Evolutionary conservation across 92 coral and sea anemone species (phyloP).

Genomic region (Bergia sp.): DNA sequence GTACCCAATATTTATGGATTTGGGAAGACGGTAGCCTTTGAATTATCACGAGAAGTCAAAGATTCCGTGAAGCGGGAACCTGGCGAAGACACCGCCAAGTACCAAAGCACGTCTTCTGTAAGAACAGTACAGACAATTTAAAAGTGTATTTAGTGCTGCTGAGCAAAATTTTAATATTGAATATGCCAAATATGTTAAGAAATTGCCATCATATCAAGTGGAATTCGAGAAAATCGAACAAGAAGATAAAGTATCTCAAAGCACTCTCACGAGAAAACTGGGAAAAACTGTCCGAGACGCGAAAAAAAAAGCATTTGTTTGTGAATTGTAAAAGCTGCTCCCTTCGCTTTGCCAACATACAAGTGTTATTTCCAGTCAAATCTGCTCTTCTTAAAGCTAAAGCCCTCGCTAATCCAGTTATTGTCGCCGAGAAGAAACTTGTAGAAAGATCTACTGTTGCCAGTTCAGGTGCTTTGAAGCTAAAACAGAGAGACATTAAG

Average conservation of each 20-base stretch:
- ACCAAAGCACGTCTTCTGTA: slow-evolving; percentile 51
- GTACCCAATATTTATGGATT: slow-evolving; percentile 64
- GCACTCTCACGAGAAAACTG: slow-evolving; percentile 48
- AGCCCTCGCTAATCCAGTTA: slow-evolving; percentile 52
- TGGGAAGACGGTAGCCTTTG: slow-evolving; percentile 50
- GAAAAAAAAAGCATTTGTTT: slow-evolving; percentile 48
- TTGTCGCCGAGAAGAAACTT: slow-evolving; percentile 28
- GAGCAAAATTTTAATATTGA: slow-evolving; percentile 33
- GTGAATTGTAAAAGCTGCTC: slow-evolving; percentile 54
- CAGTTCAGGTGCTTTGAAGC: slow-evolving; percentile 6
- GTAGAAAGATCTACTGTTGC: neutral
- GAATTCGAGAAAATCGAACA: slow-evolving; percentile 34
- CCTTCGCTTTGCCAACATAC: slow-evolving; percentile 38
- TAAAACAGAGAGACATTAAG: slow-evolving; percentile 33
- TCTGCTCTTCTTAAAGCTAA: slow-evolving; percentile 27
- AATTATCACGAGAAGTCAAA: slow-evolving; percentile 34
- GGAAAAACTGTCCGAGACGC: slow-evolving; percentile 31
- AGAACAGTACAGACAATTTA: slow-evolving; percentile 48
- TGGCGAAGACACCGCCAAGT: slow-evolving; percentile 53
- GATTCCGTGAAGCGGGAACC: slow-evolving; percentile 14
- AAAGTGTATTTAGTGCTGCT: slow-evolving; percentile 30
- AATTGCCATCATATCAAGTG: slow-evolving; percentile 40
- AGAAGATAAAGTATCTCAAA: slow-evolving; percentile 31
- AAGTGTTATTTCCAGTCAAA: slow-evolving; percentile 52
- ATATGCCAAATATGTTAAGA: slow-evolving; percentile 40